phyloP scores from a whole-genome alignment of 92 coral and sea anemone species.

The Umimayanthus kanabou region DNA sequence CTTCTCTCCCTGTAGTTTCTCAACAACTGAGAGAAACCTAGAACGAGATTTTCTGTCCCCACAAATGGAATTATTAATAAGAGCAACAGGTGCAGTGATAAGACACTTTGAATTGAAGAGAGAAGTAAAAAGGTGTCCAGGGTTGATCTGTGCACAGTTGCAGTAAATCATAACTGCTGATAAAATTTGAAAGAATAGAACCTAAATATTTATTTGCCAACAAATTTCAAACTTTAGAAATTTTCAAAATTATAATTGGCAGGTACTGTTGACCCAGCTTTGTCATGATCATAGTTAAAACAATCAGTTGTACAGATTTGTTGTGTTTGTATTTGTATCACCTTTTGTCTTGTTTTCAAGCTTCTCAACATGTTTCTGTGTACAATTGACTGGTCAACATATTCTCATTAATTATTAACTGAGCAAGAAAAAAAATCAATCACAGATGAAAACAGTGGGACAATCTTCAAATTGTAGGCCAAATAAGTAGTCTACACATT shows the following conservation, averaged over 20 bases:
- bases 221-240: background rate
- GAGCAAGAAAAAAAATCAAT: too few species aligned
- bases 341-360: background rate
- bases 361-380: background rate
- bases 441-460: too few species aligned
- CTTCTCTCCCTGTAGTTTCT: background rate
- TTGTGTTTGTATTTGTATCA: background rate
- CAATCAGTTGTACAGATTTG: background rate
- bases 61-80: background rate
- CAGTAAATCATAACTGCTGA: background rate
- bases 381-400: background rate
- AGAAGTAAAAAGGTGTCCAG: background rate
- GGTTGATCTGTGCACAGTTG: background rate
- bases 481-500: too few species aligned
- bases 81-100: slow-evolving; percentile 23
- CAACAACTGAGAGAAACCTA: background rate
- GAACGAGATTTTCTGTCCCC: background rate
- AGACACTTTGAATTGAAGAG: too few species aligned
- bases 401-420: too few species aligned
- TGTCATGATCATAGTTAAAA: background rate
- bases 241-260: background rate
- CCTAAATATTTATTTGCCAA: background rate
- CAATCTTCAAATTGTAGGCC: too few species aligned
- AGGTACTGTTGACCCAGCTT: background rate
- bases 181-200: background rate